Evolutionary conservation across 2,797 vertebrate genomes (phyloP).

Genomic region (Scleropages formosus): DNA sequence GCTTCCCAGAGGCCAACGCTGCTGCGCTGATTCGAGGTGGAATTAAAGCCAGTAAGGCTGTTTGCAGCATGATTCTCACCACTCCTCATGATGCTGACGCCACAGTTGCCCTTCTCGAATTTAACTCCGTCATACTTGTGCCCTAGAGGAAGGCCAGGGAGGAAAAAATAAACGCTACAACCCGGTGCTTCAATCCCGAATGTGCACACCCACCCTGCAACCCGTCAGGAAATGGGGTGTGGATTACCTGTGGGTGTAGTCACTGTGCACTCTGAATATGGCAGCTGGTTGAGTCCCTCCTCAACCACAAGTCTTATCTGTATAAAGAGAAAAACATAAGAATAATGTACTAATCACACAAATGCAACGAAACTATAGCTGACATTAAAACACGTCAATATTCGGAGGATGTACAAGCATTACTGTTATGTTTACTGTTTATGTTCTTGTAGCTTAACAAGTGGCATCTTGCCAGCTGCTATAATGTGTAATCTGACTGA

Average conservation of each 20-base stretch:
- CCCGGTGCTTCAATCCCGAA: neutral
- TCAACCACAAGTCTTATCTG: slow-evolving; percentile 94
- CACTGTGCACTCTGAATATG: slow-evolving; percentile 89
- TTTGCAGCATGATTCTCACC: slow-evolving; percentile 66
- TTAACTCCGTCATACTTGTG: slow-evolving; percentile 93
- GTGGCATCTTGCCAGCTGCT: neutral
- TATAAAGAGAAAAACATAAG: neutral
- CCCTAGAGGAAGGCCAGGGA: slow-evolving; percentile 61
- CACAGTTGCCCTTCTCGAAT: slow-evolving; percentile 92
- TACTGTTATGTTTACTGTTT: neutral
- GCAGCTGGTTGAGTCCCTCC: slow-evolving; percentile 90
- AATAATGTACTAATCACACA: no score
- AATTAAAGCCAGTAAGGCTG: neutral
- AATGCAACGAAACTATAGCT: neutral
- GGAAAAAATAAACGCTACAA: slow-evolving; percentile 25
- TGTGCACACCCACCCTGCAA: neutral
- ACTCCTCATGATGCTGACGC: slow-evolving; percentile 95
- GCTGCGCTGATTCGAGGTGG: no score
- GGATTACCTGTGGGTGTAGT: slow-evolving; percentile 87
- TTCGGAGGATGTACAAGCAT: neutral
- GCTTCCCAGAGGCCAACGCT: no score
- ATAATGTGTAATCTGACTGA: neutral
- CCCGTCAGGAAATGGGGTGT: no score
- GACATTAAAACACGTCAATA: neutral
- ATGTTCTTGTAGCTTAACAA: neutral